Conservation (phyloP, 2,888 invertebrate genomes). For the Koerneria pararmatus region DNA sequence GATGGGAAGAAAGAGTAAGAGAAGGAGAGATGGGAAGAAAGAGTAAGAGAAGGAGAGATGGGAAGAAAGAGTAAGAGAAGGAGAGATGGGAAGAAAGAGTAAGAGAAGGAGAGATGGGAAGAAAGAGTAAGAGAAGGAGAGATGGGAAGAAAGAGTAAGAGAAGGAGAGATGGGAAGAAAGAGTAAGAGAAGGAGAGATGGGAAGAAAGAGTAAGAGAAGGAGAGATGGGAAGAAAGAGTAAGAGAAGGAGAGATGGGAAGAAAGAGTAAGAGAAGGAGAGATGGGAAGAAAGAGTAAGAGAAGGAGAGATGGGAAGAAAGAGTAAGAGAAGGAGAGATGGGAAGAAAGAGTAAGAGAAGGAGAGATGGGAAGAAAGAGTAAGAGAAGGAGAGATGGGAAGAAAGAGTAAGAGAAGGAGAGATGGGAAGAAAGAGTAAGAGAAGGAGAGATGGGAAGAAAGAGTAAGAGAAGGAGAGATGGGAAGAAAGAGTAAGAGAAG, state of each 20-base stretch:
- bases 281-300: too few relatives aligned
- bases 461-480: neutral
- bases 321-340: neutral
- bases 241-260: neutral
- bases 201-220: neutral
- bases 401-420: constrained; percentile 5
- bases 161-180: constrained; percentile 5
- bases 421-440: constrained; percentile 11
- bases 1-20: neutral
- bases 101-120: neutral
- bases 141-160: neutral
- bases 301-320: neutral
- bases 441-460: constrained; percentile 12
- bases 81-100: neutral
- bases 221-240: neutral
- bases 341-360: neutral
- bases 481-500: neutral
- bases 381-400: neutral
- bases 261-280: too few relatives aligned
- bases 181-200: neutral
- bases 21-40: constrained; percentile 1
- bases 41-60: neutral
- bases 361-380: neutral
- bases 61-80: constrained; percentile 7
- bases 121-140: neutral